Evolutionary conservation across 1,140 invertebrate genomes (phyloP), one percentile per base, ranked within the genome.

Genomic region (Hermetia illucens): DNA sequence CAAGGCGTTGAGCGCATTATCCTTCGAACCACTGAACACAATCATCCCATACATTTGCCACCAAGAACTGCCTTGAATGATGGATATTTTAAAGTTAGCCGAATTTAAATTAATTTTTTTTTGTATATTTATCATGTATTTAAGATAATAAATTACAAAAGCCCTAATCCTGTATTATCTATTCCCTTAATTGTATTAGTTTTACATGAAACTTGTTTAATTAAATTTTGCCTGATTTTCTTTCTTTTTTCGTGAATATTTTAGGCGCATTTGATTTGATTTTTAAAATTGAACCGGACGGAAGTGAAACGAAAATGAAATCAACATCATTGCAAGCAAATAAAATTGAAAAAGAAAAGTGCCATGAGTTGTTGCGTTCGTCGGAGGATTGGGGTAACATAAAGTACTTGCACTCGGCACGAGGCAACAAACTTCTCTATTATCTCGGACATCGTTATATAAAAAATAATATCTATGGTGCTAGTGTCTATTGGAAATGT

Each of bases 401-500:
- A 41, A 22, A 42, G 39, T 59, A 51, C 20, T 43, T 44, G 2
- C 47, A 42, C 3, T 55, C 57, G 5, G 39, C 55, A 0, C 44
- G 53, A 1, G 57, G 58, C 1, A 61, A 55, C 27, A 46, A 49
- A 22, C 35, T 60, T 2, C 32, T 61, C 9, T 45, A 46, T 16
- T 55, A 49, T 35, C 49, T 48, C 5, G 53, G 49, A 1, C 53
- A 60, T 45, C 51, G 55, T 13, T 61, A 56, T 36, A 44, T 60
- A 12, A 50, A 53, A 9, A 61, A 61, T 10, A 54, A 58, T 5
- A 35, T 45, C 12, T 58, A 61, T 44, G 57, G 59, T 40, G 46
- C 47, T 19, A 60, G 58, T 21, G 43, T 53, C 4, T 61, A 59
- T 37, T 61, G 57, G 55, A 60, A 61, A 44, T 61, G 57, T 45